These are phyloP conservation scores for Andrena marginata DNA, from an alignment of 2,888 invertebrate species.

Conservation along the genomic window DNA sequence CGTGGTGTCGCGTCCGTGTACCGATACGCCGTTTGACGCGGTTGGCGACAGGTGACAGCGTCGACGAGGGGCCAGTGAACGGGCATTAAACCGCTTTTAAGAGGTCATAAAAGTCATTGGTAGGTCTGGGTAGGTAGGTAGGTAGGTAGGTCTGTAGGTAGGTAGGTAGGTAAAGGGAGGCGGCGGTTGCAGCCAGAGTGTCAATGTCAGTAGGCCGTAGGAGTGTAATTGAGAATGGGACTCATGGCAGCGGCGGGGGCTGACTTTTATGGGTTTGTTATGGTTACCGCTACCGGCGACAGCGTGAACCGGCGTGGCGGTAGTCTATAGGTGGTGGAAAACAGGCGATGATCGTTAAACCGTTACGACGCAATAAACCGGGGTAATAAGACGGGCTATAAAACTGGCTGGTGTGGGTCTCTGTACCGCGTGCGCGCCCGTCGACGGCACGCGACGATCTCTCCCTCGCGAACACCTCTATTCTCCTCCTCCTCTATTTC, in stretches of 20 bases:
- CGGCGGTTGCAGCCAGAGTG: constrained; percentile 65
- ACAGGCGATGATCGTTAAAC: constrained; percentile 82
- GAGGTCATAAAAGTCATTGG: constrained; percentile 82
- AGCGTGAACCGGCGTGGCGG: constrained; percentile 63
- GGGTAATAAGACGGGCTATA: constrained; percentile 82
- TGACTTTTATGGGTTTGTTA: constrained; percentile 78
- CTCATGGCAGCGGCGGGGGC: constrained; percentile 77
- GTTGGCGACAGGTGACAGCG: constrained; percentile 59
- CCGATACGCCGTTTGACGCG: constrained; percentile 54
- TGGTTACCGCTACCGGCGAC: constrained; percentile 72
- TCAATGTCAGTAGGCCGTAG: constrained; percentile 81
- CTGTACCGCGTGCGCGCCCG: constrained; percentile 78
- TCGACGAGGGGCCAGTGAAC: constrained; percentile 58
- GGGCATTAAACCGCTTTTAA: constrained; percentile 73
- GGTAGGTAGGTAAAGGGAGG: constrained; percentile 25
- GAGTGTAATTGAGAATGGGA: constrained; percentile 75
- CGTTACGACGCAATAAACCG: constrained; percentile 84
- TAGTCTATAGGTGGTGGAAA: constrained; percentile 63
- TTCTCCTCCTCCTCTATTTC: constrained; percentile 33
- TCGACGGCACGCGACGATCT: constrained; percentile 81
- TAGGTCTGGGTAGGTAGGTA: constrained; percentile 42
- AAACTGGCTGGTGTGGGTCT: constrained; percentile 76
- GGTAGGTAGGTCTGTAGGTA: constrained; percentile 41
- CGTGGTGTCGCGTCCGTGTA: constrained; percentile 22
- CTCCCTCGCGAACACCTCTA: constrained; percentile 63